These are phyloP conservation scores for Corynorhinus townsendii DNA, from an alignment of 2,113 vertebrate species.

Conservation along the genomic window DNA sequence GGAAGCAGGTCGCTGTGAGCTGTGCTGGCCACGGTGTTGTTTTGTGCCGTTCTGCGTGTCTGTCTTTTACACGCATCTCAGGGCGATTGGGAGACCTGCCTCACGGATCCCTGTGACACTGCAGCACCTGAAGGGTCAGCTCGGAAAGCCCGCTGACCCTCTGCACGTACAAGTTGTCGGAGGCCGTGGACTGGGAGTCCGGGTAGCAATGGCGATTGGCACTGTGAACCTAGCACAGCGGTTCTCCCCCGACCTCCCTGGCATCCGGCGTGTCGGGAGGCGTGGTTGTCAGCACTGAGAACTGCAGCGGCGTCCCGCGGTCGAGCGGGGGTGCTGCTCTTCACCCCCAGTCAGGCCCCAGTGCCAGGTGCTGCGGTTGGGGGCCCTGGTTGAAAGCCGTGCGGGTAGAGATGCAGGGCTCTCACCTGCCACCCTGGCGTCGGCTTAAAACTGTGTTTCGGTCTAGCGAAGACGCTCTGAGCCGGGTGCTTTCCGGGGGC, in stretches of 20 bases:
- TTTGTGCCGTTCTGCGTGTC: neutral
- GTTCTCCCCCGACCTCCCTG: no score
- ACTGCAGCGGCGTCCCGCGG: no score
- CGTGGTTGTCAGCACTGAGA: neutral
- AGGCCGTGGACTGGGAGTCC: neutral
- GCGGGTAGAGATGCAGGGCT: no score
- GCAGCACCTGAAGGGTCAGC: neutral
- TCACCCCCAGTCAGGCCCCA: neutral
- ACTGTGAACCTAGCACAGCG: no score
- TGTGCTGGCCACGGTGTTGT: no score
- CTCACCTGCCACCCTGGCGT: no score
- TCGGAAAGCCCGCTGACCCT: neutral
- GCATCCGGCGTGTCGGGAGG: neutral
- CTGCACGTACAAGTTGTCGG: neutral
- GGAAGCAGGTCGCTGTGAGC: neutral
- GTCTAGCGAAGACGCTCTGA: no score
- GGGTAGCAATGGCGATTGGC: no score
- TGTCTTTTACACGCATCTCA: neutral
- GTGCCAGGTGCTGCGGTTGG: no score
- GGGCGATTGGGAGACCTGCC: neutral
- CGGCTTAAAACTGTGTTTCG: no score
- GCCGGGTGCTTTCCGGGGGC: no score
- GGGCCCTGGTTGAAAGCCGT: neutral
- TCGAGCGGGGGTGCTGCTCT: no score
- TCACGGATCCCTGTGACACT: neutral